A percentile compares a stretch with the other conserved stretches of the same genome.
phyloP scores from a whole-genome alignment of 1,140 invertebrate species.

The Euglossa dilemma region DNA sequence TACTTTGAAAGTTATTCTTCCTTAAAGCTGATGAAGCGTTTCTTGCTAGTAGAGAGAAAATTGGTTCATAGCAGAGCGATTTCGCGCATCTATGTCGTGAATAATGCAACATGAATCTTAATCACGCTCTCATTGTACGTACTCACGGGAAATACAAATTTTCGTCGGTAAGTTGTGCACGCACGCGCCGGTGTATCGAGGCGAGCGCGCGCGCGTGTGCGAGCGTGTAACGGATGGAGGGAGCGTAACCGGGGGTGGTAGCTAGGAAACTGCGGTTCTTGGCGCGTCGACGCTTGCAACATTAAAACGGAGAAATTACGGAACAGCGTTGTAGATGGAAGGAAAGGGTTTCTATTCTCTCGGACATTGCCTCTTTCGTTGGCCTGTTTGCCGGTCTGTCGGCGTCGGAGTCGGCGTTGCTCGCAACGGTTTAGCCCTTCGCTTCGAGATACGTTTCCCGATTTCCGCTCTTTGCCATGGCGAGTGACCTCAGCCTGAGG shows the following conservation, averaged over 20 bases:
- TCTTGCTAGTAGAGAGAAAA: neutral
- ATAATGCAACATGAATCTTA: conserved; percentile 35
- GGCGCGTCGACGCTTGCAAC: conserved; percentile 54
- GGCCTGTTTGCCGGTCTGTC: neutral
- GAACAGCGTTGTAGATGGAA: neutral
- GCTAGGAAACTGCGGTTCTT: conserved; percentile 6
- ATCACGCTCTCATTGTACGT: conserved; percentile 13
- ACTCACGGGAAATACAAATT: conserved; percentile 39
- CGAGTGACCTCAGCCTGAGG: conserved; percentile 37
- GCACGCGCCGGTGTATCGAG: too few relatives aligned
- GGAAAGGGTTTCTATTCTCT: neutral
- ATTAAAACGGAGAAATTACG: conserved; percentile 61
- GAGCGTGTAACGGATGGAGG: neutral
- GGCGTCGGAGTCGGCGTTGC: neutral
- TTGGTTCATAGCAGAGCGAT: neutral
- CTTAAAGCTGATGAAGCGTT: neutral
- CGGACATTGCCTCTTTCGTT: conserved; percentile 11
- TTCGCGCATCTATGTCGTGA: neutral
- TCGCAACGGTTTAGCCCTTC: conserved; percentile 10
- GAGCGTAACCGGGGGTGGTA: neutral
- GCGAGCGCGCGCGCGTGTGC: too few relatives aligned
- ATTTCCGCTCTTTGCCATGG: conserved; percentile 26
- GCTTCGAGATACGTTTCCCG: conserved; percentile 19
- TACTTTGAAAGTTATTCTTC: neutral
- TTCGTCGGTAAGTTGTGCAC: neutral